Evolutionary conservation across 2,797 vertebrate genomes (phyloP), one percentile per base, ranked within the genome.

Genomic region (Lacerta agilis): DNA sequence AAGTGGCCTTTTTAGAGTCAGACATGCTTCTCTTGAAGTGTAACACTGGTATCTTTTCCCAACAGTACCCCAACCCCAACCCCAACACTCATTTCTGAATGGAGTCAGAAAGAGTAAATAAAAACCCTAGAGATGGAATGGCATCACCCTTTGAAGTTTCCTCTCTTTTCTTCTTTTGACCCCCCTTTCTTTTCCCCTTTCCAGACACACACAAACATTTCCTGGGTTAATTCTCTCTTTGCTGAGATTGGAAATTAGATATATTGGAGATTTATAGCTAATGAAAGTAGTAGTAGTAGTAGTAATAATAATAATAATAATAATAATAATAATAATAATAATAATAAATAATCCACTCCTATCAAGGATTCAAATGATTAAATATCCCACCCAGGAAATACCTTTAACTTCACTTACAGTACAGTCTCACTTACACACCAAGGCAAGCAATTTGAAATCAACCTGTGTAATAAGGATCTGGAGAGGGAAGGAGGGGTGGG

Each of bases 301-400:
- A 38, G 3, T 38, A 38, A 3, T 38, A 38, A 3, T 95, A 85
- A 94, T 93, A 95, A 93, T 94, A 93, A 96, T 94, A 96, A 96
- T 96, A 43, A 84, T 3, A 36, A 17, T 38, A 18, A 45, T 9
- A 67, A 96, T 95, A 94, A 96, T 94, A n/a, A n/a, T n/a, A n/a
- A n/a, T n/a, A n/a, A n/a, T n/a, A n/a, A n/a, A n/a, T 94, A 96
- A 96, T 96, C 94, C 92, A 91, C 95, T 95, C 94, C 95, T 96
- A 96, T 97, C 96, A 96, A 95, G 96, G 91, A 97, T 97, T 96
- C 95, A 96, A 96, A 96, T 97, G 96, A 97, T 97, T 97, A 96
- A 97, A 96, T 96, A 97, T 93, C 95, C 93, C 92, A 95, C 93
- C 91, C 91, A 87, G 93, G 94, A 97, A 96, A 96, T 95, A 94